Base-by-base conservation (phyloP, 2,797 vertebrate species). In the Pteronotus mesoamericanus region DNA sequence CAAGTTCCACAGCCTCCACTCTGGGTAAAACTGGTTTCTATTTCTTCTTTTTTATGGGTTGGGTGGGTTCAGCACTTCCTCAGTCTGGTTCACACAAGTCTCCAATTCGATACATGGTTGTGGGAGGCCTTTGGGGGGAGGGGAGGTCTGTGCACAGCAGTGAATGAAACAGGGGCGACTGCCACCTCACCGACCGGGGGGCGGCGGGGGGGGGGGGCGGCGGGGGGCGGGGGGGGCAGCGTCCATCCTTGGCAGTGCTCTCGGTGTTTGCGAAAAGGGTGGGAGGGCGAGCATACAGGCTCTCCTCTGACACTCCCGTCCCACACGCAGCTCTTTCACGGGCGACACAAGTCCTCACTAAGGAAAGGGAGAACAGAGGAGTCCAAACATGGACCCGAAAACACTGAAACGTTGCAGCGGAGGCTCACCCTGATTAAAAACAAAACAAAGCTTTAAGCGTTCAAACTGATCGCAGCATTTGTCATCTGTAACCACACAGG, bases 401-500 rank as follows among this genome's bases (percentile, higher is more conserved):
- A 96, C 79, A 86, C 2, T 80, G 55, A 95, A 96, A 95, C 64
- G 89, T 86, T 86, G 89, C 85, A 91, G 77, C 59, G 86, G 44
- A 91, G 57, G 48, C 42, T 51, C 61, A 95, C 34, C 74, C 85
- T 53, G 78, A 95, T 86, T 78, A 89, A 91, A 96, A 93, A 94
- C 75, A 85, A 96, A 97, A 94, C 96, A 94, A 94, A 97, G 96
- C 82, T n/a, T 3, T 75, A 88, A 96, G 78, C 94, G 94, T 97
- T 89, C 95, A 74, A 37, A 89, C 22, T 51, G 77, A 97, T 94
- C 72, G 90, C 66, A 39, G 90, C 59, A 57, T 77, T 96, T 94
- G 92, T 90, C 86, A 90, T 82, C 90, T 72, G 85, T 42, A 87
- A 95, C 90, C 88, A 94, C 88, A 86, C 0, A 74, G 79, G 64